Base-by-base conservation (phyloP, 2,797 vertebrate species). In the Chelon labrosus region DNA sequence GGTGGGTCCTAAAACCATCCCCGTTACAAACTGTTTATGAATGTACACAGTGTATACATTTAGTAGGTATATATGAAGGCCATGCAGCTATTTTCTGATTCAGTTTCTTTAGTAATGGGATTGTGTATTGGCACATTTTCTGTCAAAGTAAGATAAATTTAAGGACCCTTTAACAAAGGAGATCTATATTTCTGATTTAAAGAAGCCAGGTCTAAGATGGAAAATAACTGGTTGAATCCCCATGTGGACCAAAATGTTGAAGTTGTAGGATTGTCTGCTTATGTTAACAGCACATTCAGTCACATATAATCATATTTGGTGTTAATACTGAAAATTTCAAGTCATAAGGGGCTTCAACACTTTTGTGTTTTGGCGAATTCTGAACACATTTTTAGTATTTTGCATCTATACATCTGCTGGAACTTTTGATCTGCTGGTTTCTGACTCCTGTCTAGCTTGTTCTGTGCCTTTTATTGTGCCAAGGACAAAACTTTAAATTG, bases 401-500 rank as follows among this genome's bases (percentile, higher is more conserved):
- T 7, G 31, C 5, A 35, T 10, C 3, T 2, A 10, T 13, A 56
- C 31, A 61, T 22, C 22, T 22, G 22, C 22, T 22, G 3, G 20
- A 53, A 7, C 19, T 35, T 35, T 35, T 35, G 31, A 35, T 39
- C 14, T 25, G 4, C 16, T 35, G 31, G 31, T 35, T 35, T 7
- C 44, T 46, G 17, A 8, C 49, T 71, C 25, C 17, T 13, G 14
- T n/a, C 22, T 44, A 19, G 16, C 50, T 65, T 44, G 56, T 58
- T 64, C 49, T 8, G 16, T 51, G 19, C 44, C 35, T 11, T 62
- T 67, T 52, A n/a, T 51, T 44, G 31, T 52, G 31, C 17, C 16
- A 65, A 62, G 46, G 47, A 58, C 31, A 69, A 44, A 60, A 19
- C 60, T 56, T 37, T 16, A 46, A 20, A 60, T 70, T 65, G 20